These are phyloP conservation scores for Microcebus griseorufus DNA, from an alignment of 2,113 vertebrate species.

Conservation along the genomic window DNA sequence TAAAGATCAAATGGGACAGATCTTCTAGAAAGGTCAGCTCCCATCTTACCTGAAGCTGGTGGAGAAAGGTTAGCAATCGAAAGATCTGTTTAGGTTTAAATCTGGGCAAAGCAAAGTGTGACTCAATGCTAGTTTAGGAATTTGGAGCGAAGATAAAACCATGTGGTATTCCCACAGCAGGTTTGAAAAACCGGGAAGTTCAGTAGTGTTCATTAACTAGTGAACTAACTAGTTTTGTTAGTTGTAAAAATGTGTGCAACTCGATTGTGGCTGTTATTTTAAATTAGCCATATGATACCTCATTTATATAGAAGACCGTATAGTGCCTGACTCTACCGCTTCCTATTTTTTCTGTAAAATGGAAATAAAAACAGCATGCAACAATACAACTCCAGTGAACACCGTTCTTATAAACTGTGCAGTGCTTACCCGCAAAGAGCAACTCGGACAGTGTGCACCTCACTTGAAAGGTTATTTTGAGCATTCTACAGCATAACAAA, in stretches of 20 bases:
- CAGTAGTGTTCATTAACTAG: not conserved
- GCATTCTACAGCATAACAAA: not conserved
- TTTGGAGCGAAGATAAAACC: not conserved
- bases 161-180: not conserved
- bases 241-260: not conserved
- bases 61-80: not conserved
- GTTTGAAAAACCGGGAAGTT: not conserved
- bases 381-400: rapidly evolving
- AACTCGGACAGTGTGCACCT: rapidly evolving
- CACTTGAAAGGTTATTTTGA: not conserved
- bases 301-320: not conserved
- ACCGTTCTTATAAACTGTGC: not conserved
- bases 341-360: not conserved
- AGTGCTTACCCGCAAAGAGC: rapidly evolving
- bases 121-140: not conserved
- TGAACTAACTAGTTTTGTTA: not conserved
- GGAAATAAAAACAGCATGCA: not conserved
- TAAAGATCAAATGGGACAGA: not conserved
- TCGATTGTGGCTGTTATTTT: not conserved
- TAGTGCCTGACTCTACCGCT: not conserved
- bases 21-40: not conserved
- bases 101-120: not conserved
- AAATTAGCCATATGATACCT: not conserved
- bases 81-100: not conserved
- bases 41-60: not conserved